These are phyloP conservation scores for Tetramorium simillimum DNA, from an alignment of 1,140 invertebrate species.

Conservation along the genomic window DNA sequence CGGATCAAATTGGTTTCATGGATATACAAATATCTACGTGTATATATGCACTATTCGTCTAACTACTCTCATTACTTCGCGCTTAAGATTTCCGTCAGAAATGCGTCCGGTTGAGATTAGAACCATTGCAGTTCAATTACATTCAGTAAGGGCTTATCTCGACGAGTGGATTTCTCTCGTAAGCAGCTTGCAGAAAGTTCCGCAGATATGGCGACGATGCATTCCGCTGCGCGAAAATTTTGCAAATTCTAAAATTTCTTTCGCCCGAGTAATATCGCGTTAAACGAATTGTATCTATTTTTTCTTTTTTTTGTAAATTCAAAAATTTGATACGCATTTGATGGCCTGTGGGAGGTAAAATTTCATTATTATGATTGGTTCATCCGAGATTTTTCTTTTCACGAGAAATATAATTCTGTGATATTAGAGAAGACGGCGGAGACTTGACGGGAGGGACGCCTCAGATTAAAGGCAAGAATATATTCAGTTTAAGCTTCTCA, in stretches of 20 bases:
- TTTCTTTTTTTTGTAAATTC: neutral
- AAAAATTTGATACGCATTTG: slow-evolving; percentile 51
- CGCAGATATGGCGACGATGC: slow-evolving; percentile 15
- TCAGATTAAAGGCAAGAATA: slow-evolving; percentile 39
- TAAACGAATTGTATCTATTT: slow-evolving; percentile 49
- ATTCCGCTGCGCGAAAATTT: neutral
- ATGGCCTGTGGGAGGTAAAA: slow-evolving; percentile 29
- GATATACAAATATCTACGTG: neutral
- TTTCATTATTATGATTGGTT: slow-evolving; percentile 62
- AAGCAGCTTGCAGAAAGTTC: slow-evolving; percentile 55
- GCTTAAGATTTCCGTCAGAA: slow-evolving; percentile 55
- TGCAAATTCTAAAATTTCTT: slow-evolving; percentile 15
- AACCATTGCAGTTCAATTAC: slow-evolving; percentile 68
- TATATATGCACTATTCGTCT: slow-evolving; percentile 37
- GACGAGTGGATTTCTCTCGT: slow-evolving; percentile 45
- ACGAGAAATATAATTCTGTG: slow-evolving; percentile 50
- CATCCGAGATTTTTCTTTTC: slow-evolving; percentile 54
- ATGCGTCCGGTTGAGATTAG: slow-evolving; percentile 62
- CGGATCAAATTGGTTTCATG: slow-evolving; percentile 16
- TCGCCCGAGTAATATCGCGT: neutral
- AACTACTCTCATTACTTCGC: slow-evolving; percentile 60
- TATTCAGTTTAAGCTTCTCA: slow-evolving; percentile 59
- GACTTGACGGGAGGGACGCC: neutral
- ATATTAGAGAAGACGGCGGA: slow-evolving; percentile 9
- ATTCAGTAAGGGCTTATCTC: slow-evolving; percentile 64